phyloP scores from a whole-genome alignment of 2,797 vertebrate species.

The Alcedo quadribrachys region DNA sequence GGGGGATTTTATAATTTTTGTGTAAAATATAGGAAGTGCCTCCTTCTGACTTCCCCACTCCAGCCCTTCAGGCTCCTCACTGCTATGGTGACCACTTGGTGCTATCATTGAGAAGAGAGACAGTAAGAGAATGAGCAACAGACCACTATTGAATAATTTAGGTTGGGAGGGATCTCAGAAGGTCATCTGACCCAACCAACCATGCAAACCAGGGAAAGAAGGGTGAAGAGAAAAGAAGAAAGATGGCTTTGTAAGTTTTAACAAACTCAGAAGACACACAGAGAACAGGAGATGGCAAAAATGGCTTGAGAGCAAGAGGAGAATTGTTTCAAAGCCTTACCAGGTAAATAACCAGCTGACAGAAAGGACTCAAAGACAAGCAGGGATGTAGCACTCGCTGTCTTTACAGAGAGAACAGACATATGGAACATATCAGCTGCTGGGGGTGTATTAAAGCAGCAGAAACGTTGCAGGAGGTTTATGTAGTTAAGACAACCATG shows the following conservation, averaged over 20 bases:
- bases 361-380: background rate
- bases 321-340: background rate
- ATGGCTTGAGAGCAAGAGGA: background rate
- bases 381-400: background rate
- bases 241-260: background rate
- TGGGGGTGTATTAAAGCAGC: background rate
- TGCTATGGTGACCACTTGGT: background rate
- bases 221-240: background rate
- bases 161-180: background rate
- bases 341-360: background rate
- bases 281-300: background rate
- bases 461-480: fast-evolving
- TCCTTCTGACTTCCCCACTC: background rate
- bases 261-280: background rate
- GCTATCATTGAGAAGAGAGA: background rate
- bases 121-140: fast-evolving
- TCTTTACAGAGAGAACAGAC: background rate
- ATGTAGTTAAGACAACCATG: background rate
- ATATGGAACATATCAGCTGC: fast-evolving
- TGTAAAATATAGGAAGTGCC: background rate
- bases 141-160: background rate
- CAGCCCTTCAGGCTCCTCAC: background rate
- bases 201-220: background rate
- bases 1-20: background rate
- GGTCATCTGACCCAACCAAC: background rate